Conservation (phyloP, 2,888 invertebrate genomes). For the Pandemis cinnamomeana region DNA sequence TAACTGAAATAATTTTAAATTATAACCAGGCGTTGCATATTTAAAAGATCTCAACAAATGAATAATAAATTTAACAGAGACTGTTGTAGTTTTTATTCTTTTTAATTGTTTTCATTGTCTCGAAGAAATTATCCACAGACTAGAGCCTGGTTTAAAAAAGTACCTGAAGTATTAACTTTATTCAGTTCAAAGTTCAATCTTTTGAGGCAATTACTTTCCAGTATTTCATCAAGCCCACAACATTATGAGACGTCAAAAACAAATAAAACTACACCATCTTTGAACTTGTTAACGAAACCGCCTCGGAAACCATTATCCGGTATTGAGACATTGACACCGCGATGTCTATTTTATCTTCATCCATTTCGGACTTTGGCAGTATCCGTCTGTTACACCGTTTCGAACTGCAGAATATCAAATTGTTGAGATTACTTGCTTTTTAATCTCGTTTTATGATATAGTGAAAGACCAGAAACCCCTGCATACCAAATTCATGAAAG, state of each 20-base stretch:
- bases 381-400: constrained; percentile 22
- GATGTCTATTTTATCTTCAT: constrained; percentile 37
- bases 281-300: constrained; percentile 38
- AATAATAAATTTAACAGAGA: no score
- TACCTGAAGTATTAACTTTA: no score
- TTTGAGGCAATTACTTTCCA: neutral
- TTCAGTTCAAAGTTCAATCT: neutral
- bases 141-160: no score
- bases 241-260: neutral
- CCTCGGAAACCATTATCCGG: constrained; percentile 36
- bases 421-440: neutral
- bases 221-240: neutral
- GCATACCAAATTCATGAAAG: no score
- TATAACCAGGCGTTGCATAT: no score
- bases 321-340: constrained; percentile 40
- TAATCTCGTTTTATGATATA: no score
- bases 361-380: constrained; percentile 33
- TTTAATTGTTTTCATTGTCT: no score
- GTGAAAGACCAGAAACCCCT: no score
- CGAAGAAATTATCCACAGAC: no score
- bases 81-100: no score
- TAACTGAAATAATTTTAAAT: no score
- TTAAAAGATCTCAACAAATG: no score
- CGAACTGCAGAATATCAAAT: neutral
- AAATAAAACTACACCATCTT: constrained; percentile 16